Conservation (phyloP, 2,888 invertebrate species). For the Saturnia pavonia region DNA sequence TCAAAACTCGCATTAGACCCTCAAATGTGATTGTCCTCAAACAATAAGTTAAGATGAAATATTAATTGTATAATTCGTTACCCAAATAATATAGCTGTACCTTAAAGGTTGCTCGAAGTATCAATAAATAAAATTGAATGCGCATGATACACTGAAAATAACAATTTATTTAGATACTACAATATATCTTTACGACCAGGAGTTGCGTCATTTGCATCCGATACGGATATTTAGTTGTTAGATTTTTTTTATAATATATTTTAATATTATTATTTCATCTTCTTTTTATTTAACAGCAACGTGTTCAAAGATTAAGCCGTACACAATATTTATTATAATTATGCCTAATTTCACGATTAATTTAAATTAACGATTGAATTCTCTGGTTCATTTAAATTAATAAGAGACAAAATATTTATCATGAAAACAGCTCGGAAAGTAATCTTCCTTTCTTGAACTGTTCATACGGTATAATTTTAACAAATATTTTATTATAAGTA, state of each 20-base stretch:
- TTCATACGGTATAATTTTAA: background rate
- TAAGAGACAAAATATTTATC: background rate
- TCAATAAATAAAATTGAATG: conserved; percentile 6
- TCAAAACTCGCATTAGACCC: background rate
- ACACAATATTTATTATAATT: background rate
- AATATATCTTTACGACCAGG: background rate
- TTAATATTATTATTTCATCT: no score
- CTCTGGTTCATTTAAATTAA: background rate
- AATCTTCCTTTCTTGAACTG: background rate
- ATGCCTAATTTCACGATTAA: background rate
- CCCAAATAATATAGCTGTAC: background rate
- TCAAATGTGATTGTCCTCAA: background rate
- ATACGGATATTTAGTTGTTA: background rate
- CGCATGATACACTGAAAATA: background rate
- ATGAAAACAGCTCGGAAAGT: background rate
- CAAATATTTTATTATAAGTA: background rate
- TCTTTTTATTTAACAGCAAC: no score
- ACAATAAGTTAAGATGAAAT: no score
- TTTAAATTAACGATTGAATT: background rate
- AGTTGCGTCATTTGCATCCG: background rate
- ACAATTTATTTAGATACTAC: conserved; percentile 2
- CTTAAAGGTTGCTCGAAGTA: background rate
- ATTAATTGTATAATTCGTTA: background rate
- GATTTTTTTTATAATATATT: background rate
- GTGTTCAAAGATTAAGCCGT: background rate